A percentile compares a stretch with the other conserved stretches of the same genome.
Conservation (phyloP, 2,888 invertebrate genomes). For the Arrhopalites spinosus region DNA sequence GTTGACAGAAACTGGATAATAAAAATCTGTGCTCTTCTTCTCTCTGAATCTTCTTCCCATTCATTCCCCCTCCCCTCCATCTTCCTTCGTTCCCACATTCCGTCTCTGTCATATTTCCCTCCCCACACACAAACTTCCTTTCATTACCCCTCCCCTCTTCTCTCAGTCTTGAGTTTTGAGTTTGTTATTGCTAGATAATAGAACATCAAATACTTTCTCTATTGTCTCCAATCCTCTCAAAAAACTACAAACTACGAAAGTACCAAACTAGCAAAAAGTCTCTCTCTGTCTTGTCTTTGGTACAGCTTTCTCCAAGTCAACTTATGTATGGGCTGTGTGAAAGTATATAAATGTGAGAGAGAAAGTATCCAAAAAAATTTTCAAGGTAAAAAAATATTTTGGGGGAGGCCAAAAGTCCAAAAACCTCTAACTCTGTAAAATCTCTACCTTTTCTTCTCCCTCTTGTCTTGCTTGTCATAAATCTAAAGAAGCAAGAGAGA, state of each 20-base stretch:
- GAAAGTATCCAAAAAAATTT: too few relatives aligned
- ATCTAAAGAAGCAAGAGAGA: too few relatives aligned
- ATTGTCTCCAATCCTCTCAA: not conserved
- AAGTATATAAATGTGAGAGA: too few relatives aligned
- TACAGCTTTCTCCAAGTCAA: too few relatives aligned
- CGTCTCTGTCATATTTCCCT: conserved; percentile 32
- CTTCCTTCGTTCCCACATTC: conserved; percentile 31
- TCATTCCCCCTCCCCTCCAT: not conserved
- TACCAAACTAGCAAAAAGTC: too few relatives aligned
- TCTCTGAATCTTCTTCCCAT: not conserved
- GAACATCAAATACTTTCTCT: conserved; percentile 25
- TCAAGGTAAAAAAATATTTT: too few relatives aligned
- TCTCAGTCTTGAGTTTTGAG: not conserved
- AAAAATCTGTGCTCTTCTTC: conserved; percentile 18
- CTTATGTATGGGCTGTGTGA: too few relatives aligned
- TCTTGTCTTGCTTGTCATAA: too few relatives aligned
- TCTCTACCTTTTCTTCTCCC: too few relatives aligned
- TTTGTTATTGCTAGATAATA: conserved; percentile 24
- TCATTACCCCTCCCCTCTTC: conserved; percentile 16
- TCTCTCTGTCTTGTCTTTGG: too few relatives aligned
- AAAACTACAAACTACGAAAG: not conserved
- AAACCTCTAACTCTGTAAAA: too few relatives aligned
- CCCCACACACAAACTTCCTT: not conserved
- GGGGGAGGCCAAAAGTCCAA: too few relatives aligned
- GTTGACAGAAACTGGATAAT: conserved; percentile 27